Evolutionary conservation across 2,797 vertebrate species (phyloP).

Genomic region (Arnoldichthys spilopterus): DNA sequence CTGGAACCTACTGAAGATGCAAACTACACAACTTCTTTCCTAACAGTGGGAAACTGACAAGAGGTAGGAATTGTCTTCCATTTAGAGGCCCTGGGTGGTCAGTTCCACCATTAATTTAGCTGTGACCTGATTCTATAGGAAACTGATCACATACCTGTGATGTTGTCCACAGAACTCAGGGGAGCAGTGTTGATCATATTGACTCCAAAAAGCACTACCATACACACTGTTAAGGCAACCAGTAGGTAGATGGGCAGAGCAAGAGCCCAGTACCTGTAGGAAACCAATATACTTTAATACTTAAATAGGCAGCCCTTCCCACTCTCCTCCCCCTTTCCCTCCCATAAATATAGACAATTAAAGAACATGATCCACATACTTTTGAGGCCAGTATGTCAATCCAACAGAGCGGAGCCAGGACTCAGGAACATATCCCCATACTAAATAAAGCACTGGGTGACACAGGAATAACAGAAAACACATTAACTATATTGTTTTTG

Average conservation of each 20-base stretch:
- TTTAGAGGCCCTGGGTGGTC: too few species aligned
- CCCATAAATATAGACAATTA: background rate
- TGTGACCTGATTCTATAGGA: background rate
- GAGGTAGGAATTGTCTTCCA: too few species aligned
- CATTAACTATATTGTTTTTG: background rate
- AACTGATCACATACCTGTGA: constrained; percentile 83
- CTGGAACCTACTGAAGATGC: too few species aligned
- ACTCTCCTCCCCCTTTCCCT: too few species aligned
- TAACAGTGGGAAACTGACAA: too few species aligned
- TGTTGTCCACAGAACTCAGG: constrained; percentile 85
- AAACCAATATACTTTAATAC: background rate
- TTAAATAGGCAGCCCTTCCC: background rate
- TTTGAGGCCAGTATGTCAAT: constrained; percentile 97
- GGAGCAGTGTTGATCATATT: constrained; percentile 94
- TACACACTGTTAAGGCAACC: constrained; percentile 76
- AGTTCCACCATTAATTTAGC: too few species aligned
- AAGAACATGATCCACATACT: constrained; percentile 79
- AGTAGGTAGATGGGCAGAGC: constrained; percentile 89
- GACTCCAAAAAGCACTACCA: constrained; percentile 86
- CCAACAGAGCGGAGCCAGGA: constrained; percentile 90
- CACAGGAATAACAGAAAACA: constrained; percentile 4
- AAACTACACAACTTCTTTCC: too few species aligned
- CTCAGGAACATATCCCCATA: constrained; percentile 93
- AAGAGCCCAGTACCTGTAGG: constrained; percentile 92
- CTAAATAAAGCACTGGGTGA: constrained; percentile 84